These are phyloP conservation scores for Ridgeia piscesae DNA, from an alignment of 1,140 invertebrate genomes.

Conservation along the genomic window DNA sequence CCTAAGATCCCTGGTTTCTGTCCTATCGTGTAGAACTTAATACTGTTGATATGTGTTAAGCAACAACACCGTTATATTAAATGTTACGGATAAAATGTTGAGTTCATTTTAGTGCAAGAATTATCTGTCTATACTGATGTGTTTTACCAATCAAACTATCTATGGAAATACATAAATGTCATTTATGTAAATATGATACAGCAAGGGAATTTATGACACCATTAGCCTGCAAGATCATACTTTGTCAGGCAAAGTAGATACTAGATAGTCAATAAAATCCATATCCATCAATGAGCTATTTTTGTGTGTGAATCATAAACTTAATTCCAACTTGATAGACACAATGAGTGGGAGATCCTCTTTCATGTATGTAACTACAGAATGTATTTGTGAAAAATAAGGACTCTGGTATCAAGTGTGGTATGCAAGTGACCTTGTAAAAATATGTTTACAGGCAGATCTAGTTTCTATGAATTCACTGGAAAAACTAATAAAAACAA, in stretches of 20 bases:
- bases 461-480: no score
- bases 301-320: not conserved
- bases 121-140: not conserved
- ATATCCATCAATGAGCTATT: not conserved
- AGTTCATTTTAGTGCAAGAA: not conserved
- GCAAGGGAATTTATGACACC: not conserved
- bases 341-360: not conserved
- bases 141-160: not conserved
- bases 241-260: not conserved
- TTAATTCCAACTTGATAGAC: not conserved
- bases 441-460: no score
- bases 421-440: no score
- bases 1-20: not conserved
- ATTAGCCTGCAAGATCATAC: not conserved
- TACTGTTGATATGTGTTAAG: not conserved
- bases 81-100: not conserved
- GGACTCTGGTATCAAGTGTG: no score
- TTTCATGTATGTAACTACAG: not conserved
- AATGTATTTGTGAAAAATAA: not conserved
- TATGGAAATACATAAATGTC: not conserved
- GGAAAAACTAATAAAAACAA: no score
- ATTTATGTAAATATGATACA: not conserved
- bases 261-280: not conserved
- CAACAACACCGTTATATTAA: not conserved
- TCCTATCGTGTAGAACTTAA: not conserved